A percentile compares a stretch with the other conserved stretches of the same genome.
Evolutionary conservation across 2,888 invertebrate species (phyloP).

Genomic region (Trilocha varians): DNA sequence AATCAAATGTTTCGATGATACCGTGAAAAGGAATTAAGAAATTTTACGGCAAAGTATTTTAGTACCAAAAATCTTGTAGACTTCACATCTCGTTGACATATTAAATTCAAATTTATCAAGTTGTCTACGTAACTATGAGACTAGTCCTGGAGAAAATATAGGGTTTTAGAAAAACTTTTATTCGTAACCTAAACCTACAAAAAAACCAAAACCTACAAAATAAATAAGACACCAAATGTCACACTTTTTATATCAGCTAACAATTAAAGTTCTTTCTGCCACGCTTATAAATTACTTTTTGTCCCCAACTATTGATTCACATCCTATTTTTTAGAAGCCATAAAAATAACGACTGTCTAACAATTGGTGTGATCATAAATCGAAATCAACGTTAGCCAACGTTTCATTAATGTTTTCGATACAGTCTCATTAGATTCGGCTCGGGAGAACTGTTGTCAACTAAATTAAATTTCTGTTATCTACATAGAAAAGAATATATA

Average conservation of each 20-base stretch:
- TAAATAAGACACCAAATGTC: too few relatives aligned
- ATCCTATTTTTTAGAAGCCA: constrained; percentile 56
- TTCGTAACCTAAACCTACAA: too few relatives aligned
- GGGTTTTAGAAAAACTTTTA: too few relatives aligned
- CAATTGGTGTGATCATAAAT: constrained; percentile 55
- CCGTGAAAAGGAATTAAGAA: too few relatives aligned
- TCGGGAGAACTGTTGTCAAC: background rate
- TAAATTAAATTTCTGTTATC: background rate
- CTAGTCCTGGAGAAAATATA: too few relatives aligned
- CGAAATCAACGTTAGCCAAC: constrained; percentile 34
- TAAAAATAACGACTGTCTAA: constrained; percentile 63
- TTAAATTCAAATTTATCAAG: too few relatives aligned
- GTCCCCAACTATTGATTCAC: constrained; percentile 53
- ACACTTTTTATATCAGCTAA: constrained; percentile 1
- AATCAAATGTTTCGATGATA: too few relatives aligned
- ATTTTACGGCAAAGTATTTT: too few relatives aligned
- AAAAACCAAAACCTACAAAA: too few relatives aligned
- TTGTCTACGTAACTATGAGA: too few relatives aligned
- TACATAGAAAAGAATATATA: background rate
- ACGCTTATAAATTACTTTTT: constrained; percentile 57
- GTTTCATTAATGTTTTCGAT: constrained; percentile 29
- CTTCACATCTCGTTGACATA: too few relatives aligned
- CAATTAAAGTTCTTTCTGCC: constrained; percentile 17
- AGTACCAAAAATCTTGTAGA: too few relatives aligned
- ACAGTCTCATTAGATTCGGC: background rate